Base-by-base conservation (phyloP, 2,888 invertebrate genomes). In the Dioctria rufipes region DNA sequence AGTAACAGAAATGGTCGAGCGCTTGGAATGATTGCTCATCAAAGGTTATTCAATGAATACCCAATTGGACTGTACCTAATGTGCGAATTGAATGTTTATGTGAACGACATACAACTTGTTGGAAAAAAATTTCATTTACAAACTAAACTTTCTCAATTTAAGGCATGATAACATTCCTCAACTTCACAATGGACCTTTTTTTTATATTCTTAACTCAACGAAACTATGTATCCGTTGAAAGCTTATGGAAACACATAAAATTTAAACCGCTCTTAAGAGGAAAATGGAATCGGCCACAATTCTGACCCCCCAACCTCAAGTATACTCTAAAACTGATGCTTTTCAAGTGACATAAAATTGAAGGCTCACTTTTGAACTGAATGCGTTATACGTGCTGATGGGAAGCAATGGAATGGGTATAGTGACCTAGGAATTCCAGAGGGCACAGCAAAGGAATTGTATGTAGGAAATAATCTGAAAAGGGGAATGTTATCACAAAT, bases 221-320 rank as follows among this genome's bases (percentile, higher is more conserved):
- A 54, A 54, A n/a, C 9, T 4, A 54, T n/a, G 8, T 46, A 46
- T 54, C 11, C 54, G 11, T 4, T 54, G 54, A 54, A 3, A 54
- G 8, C 11, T n/a, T 6, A 54, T n/a, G 54, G n/a, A 54, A 54
- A n/a, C 54, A 54, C 54, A 54, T 54, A 54, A 54, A 54, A 54
- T 6, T 54, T 54, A 54, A 54, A 54, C 54, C n/a, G 54, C 54
- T 11, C 54, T 54, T 54, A 54, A 54, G 25, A 54, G 54, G 54
- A 11, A 54, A 54, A 54, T 54, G 54, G 54, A 54, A 54, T 54
- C 54, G n/a, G 54, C 54, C 54, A 54, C 54, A 54, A 54, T 54
- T n/a, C 54, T n/a, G 11, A 54, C 54, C 54, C 25, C 11, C n/a
- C 9, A 54, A 54, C 54, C 54, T 11, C 54, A 54, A 54, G 11